Conservation (phyloP, 1,140 invertebrate species). For the Heliconius congener region DNA sequence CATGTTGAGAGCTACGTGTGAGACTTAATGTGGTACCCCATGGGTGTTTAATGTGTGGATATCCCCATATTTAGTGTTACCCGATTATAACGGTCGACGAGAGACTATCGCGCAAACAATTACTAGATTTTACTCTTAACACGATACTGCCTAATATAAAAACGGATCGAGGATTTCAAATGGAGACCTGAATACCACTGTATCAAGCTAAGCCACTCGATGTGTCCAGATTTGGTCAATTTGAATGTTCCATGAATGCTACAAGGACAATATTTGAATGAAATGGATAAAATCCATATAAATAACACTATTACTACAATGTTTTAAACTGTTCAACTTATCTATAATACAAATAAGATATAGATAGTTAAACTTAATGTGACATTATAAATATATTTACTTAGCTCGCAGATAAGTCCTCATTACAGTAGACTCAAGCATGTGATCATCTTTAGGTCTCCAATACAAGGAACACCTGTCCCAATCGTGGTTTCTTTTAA, state of each 20-base stretch:
- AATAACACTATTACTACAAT: slow-evolving; percentile 10
- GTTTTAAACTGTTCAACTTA: slow-evolving; percentile 1
- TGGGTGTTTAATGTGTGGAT: slow-evolving; percentile 32
- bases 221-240: slow-evolving; percentile 9
- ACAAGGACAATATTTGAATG: not conserved
- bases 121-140: slow-evolving; percentile 73
- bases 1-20: slow-evolving; percentile 71
- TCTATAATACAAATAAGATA: slow-evolving; percentile 13
- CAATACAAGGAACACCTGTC: slow-evolving; percentile 33
- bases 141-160: slow-evolving; percentile 70
- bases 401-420: slow-evolving; percentile 10
- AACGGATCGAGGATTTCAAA: slow-evolving; percentile 43
- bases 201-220: not conserved
- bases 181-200: slow-evolving; percentile 22
- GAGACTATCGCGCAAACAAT: slow-evolving; percentile 57
- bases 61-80: slow-evolving; percentile 14
- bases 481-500: slow-evolving; percentile 56
- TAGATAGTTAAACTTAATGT: slow-evolving; percentile 15
- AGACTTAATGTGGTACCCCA: slow-evolving; percentile 35
- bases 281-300: slow-evolving; percentile 9
- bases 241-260: slow-evolving; percentile 6
- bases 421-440: not conserved
- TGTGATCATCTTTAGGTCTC: slow-evolving; percentile 21
- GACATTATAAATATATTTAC: not conserved
- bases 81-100: slow-evolving; percentile 8